phyloP scores from a whole-genome alignment of 2,113 vertebrate genomes.

The Lamprotornis superbus region DNA sequence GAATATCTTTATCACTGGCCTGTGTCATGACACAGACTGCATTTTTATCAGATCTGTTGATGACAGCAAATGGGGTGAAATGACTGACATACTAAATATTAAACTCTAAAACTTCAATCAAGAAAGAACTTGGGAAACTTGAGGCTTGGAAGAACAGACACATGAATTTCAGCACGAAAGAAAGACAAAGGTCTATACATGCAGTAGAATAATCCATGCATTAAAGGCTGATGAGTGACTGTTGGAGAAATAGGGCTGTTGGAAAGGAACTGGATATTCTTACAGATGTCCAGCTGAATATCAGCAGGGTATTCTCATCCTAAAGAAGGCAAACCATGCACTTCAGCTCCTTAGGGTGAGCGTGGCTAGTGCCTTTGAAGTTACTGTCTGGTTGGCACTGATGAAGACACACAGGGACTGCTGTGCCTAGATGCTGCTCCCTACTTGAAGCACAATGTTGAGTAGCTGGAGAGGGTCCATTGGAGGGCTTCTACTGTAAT shows the following conservation, averaged over 20 bases:
- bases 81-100: not conserved
- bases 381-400: not conserved
- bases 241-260: not conserved
- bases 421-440: not conserved
- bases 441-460: not conserved
- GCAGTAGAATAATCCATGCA: not conserved
- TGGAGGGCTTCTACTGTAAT: not conserved
- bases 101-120: not conserved
- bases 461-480: not conserved
- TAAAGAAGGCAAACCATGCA: not conserved
- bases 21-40: not conserved
- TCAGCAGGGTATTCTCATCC: not conserved
- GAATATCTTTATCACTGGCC: not conserved
- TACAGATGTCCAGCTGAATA: too few species aligned
- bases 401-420: not conserved
- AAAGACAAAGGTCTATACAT: not conserved
- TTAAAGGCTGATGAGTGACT: not conserved
- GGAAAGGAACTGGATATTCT: not conserved
- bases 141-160: not conserved
- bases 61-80: not conserved
- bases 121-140: not conserved
- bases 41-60: not conserved
- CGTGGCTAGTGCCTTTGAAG: rapidly evolving
- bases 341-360: not conserved
- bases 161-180: not conserved